Conservation (phyloP, 2,113 vertebrate species). For the pig (Sus scrofa) region DNA sequence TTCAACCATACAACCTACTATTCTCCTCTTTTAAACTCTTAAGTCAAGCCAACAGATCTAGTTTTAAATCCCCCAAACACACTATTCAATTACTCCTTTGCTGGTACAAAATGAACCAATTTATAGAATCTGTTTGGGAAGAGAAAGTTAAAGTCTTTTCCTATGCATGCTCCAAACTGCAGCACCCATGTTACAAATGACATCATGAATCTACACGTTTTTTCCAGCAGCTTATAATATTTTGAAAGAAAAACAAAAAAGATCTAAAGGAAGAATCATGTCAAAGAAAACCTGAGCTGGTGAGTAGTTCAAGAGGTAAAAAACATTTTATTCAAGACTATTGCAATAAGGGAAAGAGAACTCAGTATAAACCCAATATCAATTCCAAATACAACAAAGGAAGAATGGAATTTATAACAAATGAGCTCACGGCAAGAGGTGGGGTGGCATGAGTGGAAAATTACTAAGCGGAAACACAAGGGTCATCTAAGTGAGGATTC, state of each 20-base stretch:
- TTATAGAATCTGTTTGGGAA: neutral
- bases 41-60: neutral
- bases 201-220: neutral
- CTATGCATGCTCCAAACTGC: neutral
- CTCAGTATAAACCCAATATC: neutral
- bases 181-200: neutral
- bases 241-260: neutral
- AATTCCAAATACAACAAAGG: neutral
- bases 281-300: neutral
- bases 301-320: neutral
- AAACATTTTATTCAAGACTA: neutral
- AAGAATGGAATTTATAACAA: neutral
- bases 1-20: neutral
- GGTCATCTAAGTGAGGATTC: neutral
- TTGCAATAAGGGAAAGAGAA: neutral
- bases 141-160: neutral
- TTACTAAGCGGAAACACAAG: neutral
- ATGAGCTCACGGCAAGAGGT: neutral
- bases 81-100: neutral
- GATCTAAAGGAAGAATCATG: neutral
- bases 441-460: neutral
- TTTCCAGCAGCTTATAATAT: neutral
- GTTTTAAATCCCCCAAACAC: neutral
- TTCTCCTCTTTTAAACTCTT: neutral
- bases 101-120: neutral